phyloP scores from a whole-genome alignment of 2,888 invertebrate genomes.

The Pharmacophagus antenor region DNA sequence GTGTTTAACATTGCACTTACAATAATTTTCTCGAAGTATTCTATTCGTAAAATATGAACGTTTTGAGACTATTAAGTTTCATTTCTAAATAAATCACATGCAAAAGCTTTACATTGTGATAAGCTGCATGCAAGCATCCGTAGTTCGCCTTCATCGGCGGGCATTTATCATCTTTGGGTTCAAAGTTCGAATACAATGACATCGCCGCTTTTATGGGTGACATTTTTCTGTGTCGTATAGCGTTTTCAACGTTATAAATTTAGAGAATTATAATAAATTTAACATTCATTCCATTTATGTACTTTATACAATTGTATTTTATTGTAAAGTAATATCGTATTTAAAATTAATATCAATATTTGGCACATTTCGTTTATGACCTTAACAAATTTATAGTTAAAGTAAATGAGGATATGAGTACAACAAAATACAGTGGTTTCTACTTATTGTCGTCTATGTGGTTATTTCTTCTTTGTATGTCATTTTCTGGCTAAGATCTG shows the following conservation, averaged over 20 bases:
- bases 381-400: too few relatives aligned
- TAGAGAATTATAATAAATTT: not conserved
- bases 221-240: slow-evolving; percentile 34
- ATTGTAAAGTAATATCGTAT: not conserved
- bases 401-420: too few relatives aligned
- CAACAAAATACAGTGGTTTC: too few relatives aligned
- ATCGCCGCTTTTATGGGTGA: slow-evolving; percentile 43
- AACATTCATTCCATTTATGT: not conserved
- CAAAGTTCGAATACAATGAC: slow-evolving; percentile 64
- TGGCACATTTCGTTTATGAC: not conserved
- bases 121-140: slow-evolving; percentile 58
- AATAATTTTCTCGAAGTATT: not conserved
- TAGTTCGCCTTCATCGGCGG: slow-evolving; percentile 45
- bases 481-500: too few relatives aligned
- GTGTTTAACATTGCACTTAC: not conserved
- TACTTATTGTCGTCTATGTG: too few relatives aligned
- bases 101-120: slow-evolving; percentile 49
- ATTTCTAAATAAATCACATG: slow-evolving; percentile 46
- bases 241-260: slow-evolving; percentile 3
- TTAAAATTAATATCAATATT: not conserved
- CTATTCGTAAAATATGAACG: slow-evolving; percentile 5
- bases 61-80: slow-evolving; percentile 33
- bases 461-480: too few relatives aligned
- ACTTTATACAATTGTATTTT: not conserved
- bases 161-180: slow-evolving; percentile 63